phyloP scores from a whole-genome alignment of 2,113 vertebrate genomes.

The Leucopternis melanops region DNA sequence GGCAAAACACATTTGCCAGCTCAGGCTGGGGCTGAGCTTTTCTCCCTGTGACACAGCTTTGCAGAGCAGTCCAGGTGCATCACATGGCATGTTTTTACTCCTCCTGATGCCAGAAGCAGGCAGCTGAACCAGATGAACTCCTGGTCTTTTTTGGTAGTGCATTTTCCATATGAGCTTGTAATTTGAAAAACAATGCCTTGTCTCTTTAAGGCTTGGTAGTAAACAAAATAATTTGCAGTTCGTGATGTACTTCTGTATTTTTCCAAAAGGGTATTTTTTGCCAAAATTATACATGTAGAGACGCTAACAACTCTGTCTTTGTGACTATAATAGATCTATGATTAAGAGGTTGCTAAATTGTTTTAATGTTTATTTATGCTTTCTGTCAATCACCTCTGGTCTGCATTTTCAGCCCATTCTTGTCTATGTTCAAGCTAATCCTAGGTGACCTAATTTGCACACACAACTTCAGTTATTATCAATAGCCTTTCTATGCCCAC shows the following conservation, averaged over 20 bases:
- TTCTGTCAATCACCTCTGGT: not conserved
- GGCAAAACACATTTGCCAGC: not conserved
- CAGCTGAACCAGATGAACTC: not conserved
- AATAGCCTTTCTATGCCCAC: not conserved
- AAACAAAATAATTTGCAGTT: not conserved
- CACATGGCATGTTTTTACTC: not conserved
- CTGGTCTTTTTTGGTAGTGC: not conserved
- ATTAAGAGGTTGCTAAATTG: not conserved
- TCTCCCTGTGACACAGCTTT: not conserved
- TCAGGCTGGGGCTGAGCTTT: not conserved
- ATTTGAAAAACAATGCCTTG: not conserved
- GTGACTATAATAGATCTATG: not conserved
- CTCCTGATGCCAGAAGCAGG: not conserved
- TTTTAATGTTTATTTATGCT: not conserved
- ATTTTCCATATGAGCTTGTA: not conserved
- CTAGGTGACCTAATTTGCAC: not conserved
- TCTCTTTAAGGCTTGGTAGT: not conserved
- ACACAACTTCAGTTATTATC: not conserved
- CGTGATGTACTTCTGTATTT: not conserved
- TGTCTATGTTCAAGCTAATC: not conserved
- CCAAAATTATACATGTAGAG: not conserved
- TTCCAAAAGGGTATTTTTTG: not conserved
- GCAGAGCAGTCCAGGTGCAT: not conserved
- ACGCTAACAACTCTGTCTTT: not conserved
- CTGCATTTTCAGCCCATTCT: not conserved